These are phyloP conservation scores for Thymallus thymallus DNA, from an alignment of 2,113 vertebrate species.

Conservation along the genomic window DNA sequence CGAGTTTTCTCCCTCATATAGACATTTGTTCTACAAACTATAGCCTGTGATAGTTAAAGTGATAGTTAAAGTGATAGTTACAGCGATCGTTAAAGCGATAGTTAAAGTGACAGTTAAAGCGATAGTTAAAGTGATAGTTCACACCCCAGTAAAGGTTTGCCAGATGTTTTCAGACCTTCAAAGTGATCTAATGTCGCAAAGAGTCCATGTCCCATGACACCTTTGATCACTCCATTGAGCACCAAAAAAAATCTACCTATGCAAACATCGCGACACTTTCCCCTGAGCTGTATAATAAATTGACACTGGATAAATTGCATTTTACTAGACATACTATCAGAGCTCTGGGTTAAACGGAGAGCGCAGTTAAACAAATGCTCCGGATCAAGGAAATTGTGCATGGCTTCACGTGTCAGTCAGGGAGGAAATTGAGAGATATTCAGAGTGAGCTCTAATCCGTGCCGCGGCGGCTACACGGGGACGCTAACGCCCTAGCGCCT, in stretches of 20 bases:
- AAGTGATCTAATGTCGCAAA: too few relatives aligned
- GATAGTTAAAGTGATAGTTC: too few relatives aligned
- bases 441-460: constrained; percentile 16
- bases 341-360: constrained; percentile 70
- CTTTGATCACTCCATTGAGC: neutral
- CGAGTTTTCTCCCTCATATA: neutral
- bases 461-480: constrained; percentile 23
- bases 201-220: too few relatives aligned
- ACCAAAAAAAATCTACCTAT: neutral
- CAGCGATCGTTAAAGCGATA: too few relatives aligned
- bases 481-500: constrained; percentile 35
- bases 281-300: constrained; percentile 63
- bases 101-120: too few relatives aligned
- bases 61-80: too few relatives aligned
- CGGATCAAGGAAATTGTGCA: constrained; percentile 74
- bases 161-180: too few relatives aligned
- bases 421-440: constrained; percentile 71
- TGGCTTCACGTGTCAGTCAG: constrained; percentile 70
- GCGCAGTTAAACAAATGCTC: constrained; percentile 74
- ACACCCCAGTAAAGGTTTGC: too few relatives aligned
- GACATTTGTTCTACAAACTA: too few relatives aligned
- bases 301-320: constrained; percentile 69
- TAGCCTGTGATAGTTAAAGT: too few relatives aligned
- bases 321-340: constrained; percentile 60
- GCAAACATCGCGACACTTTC: constrained; percentile 16